These are phyloP conservation scores for Mongoloraphidia duomilia DNA, from an alignment of 2,888 invertebrate species.

Conservation along the genomic window DNA sequence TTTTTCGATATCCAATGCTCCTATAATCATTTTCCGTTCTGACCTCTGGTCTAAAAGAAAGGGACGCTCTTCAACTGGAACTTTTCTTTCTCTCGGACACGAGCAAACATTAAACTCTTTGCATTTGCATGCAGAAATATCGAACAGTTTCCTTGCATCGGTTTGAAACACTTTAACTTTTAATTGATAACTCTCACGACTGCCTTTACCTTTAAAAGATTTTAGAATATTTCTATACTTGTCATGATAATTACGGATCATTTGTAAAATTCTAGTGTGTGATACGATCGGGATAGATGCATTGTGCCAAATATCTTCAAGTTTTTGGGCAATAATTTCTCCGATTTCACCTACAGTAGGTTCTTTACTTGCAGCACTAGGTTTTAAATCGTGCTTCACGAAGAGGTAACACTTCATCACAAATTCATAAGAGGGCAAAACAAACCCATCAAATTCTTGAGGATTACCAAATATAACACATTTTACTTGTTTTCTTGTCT, in stretches of 20 bases:
- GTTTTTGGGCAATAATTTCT: constrained; percentile 8
- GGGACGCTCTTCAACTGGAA: no score
- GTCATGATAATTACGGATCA: not conserved
- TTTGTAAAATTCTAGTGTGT: not conserved
- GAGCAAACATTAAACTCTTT: not conserved
- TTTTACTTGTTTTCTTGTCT: no score
- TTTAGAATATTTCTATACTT: not conserved
- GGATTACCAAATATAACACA: no score
- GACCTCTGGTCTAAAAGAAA: no score
- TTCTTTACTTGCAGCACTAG: no score
- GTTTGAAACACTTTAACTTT: not conserved
- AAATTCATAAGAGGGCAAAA: no score
- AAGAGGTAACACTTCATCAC: no score
- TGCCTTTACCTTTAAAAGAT: not conserved
- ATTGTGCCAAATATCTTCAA: constrained; percentile 12
- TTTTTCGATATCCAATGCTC: no score
- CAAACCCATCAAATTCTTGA: no score
- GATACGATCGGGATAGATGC: constrained; percentile 6
- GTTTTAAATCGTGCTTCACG: no score
- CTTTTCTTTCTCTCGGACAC: no score
- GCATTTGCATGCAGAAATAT: not conserved
- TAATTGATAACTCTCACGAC: not conserved
- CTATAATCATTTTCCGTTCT: no score
- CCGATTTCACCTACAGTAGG: constrained; percentile 1
- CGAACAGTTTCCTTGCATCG: not conserved